These are phyloP conservation scores for Squalus acanthias DNA, from an alignment of 2,797 vertebrate species.

Conservation along the genomic window DNA sequence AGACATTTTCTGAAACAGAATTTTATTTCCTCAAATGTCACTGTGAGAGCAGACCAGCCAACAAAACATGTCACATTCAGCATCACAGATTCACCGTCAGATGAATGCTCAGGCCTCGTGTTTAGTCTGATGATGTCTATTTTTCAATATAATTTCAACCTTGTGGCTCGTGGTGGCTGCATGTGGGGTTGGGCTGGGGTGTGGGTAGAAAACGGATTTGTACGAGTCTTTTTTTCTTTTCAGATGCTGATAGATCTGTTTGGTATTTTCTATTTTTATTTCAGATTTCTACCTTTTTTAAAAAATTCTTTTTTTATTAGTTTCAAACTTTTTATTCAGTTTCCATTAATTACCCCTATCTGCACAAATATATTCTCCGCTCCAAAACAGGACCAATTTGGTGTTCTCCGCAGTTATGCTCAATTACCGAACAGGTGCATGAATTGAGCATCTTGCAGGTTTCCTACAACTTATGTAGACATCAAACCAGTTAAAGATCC, in stretches of 20 bases:
- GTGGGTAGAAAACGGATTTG: background rate
- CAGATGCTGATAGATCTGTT: background rate
- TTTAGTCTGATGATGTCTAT: background rate
- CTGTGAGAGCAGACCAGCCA: background rate
- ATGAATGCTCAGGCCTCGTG: background rate
- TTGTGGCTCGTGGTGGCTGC: background rate
- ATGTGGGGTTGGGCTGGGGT: background rate
- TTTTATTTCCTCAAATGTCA: constrained; percentile 36
- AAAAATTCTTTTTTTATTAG: background rate
- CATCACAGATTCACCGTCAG: constrained; percentile 21
- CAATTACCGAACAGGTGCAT: background rate
- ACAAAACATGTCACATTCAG: constrained; percentile 27
- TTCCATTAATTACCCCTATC: background rate
- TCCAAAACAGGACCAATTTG: background rate
- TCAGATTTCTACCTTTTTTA: background rate
- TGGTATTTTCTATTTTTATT: background rate
- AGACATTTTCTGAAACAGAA: constrained; percentile 42
- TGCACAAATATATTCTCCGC: background rate
- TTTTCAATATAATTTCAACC: background rate
- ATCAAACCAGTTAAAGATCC: background rate
- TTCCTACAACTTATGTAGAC: background rate
- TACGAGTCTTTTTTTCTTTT: background rate
- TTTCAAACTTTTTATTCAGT: background rate
- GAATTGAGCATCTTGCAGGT: background rate
- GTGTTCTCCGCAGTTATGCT: background rate